A percentile compares a stretch with the other conserved stretches of the same genome.
Conservation (phyloP, 2,888 invertebrate species). For the Philereme vetulata region DNA sequence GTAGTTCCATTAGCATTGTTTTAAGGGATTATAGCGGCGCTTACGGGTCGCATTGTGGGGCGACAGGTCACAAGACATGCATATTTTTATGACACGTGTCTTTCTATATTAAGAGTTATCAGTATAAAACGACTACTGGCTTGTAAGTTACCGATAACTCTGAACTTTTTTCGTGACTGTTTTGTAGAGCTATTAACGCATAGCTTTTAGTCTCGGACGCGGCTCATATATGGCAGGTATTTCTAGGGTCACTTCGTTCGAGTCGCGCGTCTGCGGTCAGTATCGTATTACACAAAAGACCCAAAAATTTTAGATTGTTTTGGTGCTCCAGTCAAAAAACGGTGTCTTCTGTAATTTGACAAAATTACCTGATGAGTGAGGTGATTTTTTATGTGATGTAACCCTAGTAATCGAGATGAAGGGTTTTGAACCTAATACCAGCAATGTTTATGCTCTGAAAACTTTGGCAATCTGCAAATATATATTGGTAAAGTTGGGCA, state of each 20-base stretch:
- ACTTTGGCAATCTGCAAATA: slow-evolving; percentile 48
- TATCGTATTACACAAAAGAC: slow-evolving; percentile 78
- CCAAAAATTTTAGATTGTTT: slow-evolving; percentile 66
- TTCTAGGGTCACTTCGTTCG: slow-evolving; percentile 43
- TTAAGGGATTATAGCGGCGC: slow-evolving; percentile 79
- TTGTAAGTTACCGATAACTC: slow-evolving; percentile 61
- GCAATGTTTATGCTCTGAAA: slow-evolving; percentile 38
- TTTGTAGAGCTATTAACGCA: slow-evolving; percentile 38
- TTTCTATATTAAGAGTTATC: slow-evolving; percentile 64
- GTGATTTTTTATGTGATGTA: slow-evolving; percentile 39
- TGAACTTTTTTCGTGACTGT: slow-evolving; percentile 41
- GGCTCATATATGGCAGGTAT: slow-evolving; percentile 50
- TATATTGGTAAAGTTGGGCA: slow-evolving; percentile 47
- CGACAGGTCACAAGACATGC: slow-evolving; percentile 67
- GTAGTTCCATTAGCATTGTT: slow-evolving; percentile 83
- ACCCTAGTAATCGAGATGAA: slow-evolving; percentile 34
- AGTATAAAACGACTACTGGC: slow-evolving; percentile 76
- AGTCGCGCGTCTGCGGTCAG: slow-evolving; percentile 61
- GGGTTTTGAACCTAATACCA: slow-evolving; percentile 53
- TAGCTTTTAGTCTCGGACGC: slow-evolving; percentile 34
- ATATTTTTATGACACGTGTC: slow-evolving; percentile 80
- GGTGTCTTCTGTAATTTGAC: slow-evolving; percentile 73
- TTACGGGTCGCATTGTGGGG: slow-evolving; percentile 63
- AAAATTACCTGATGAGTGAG: slow-evolving; percentile 68
- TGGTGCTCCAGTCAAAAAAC: slow-evolving; percentile 72